Base-by-base conservation (phyloP, 2,888 invertebrate species). In the Aphidius colemani region DNA sequence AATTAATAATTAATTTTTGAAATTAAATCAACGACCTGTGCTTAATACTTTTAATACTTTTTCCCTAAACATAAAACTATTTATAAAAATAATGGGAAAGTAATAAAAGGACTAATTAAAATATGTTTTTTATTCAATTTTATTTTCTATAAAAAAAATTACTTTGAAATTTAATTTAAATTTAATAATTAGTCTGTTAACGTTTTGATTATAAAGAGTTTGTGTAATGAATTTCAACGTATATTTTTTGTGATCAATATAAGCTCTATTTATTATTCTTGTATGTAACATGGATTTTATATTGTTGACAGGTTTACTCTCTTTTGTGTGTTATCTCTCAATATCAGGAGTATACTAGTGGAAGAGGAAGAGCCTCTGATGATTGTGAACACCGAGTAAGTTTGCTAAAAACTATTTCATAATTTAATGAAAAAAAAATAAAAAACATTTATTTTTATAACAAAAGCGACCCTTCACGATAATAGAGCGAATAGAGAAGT, bases 251-350 rank as follows among this genome's bases (percentile, higher is more conserved):
- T 30, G 30, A 5, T 30, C 11, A 45, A 10, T 51, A n/a, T 40
- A 9, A 9, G 30, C 9, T 44, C 40, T 10, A 11, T 61, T 53
- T 7, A 50, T 5, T 8, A 56, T 30, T 57, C 46, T 40, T 45
- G n/a, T n/a, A 10, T 45, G n/a, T n/a, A 10, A 13, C 30, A 39
- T 10, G 7, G n/a, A 11, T 43, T 56, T 57, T 46, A 30, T 30
- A 30, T 57, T 57, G 45, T 6, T 5, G 7, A 46, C 85, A 94
- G 94, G 84, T 91, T 46, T 94, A 94, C 82, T 89, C 91, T 68
- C 84, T 93, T 81, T 85, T 94, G 64, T 94, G 94, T 84, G 94
- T 94, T 64, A 87, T 93, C 76, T 94, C 94, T 6, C 94, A 94
- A 81, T 93, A 92, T 77, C 94, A 94, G 83, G 93, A 93, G 76